A percentile compares a stretch with the other conserved stretches of the same genome.
Conservation (phyloP, 2,797 vertebrate species). For the Craterocephalus amniculus region DNA sequence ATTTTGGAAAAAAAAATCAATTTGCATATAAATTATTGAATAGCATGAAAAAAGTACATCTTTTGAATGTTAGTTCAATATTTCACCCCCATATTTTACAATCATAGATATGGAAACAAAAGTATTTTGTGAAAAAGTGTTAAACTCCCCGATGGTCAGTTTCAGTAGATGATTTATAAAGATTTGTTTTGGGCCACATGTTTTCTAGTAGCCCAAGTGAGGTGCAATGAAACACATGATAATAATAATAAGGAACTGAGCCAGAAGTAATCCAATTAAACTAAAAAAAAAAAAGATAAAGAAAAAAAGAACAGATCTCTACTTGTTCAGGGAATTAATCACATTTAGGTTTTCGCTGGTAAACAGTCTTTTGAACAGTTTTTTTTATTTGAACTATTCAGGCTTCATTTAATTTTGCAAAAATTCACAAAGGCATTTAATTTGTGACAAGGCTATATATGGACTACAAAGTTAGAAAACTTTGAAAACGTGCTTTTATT, state of each 20-base stretch:
- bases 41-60: background rate
- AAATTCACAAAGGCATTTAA: background rate
- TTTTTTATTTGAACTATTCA: background rate
- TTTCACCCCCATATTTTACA: background rate
- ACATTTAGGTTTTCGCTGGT: background rate
- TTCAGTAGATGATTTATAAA: conserved; percentile 1
- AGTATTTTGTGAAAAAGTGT: background rate
- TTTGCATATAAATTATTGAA: background rate
- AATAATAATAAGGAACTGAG: conserved; percentile 7
- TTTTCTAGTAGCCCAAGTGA: conserved; percentile 10
- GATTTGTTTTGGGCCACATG: conserved; percentile 8
- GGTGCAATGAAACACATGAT: conserved; percentile 42
- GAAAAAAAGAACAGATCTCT: conserved; percentile 12
- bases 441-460: conserved; percentile 2
- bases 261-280: conserved; percentile 11
- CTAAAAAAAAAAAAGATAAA: background rate
- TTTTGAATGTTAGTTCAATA: no score
- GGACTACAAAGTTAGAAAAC: conserved; percentile 85
- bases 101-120: no score
- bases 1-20: background rate
- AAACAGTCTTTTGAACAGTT: background rate
- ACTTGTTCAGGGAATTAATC: conserved; percentile 14
- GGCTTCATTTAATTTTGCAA: background rate
- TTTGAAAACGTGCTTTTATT: conserved; percentile 94
- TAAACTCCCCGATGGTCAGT: no score